Conservation (phyloP, 2,113 vertebrate species). For the Cromileptes altivelis region DNA sequence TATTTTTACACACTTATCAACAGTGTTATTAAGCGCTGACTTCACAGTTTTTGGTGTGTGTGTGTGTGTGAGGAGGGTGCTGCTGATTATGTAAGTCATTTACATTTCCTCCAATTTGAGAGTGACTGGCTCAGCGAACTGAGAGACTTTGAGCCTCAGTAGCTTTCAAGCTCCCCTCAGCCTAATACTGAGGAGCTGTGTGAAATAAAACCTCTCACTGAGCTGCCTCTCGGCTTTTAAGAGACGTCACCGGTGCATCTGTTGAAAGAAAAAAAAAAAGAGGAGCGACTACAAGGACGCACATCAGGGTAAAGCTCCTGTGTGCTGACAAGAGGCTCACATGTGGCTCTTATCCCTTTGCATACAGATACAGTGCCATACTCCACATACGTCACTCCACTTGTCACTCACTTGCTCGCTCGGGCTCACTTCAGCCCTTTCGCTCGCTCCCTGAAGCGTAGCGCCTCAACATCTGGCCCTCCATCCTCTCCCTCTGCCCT, state of each 20-base stretch:
- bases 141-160: constrained; percentile 54
- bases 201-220: constrained; percentile 63
- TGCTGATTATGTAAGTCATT: constrained; percentile 72
- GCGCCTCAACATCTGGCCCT: constrained; percentile 74
- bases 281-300: constrained; percentile 5
- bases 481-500: constrained; percentile 33
- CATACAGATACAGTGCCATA: constrained; percentile 37
- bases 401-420: constrained; percentile 61
- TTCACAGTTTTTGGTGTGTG: constrained; percentile 31
- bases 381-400: constrained; percentile 32
- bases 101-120: constrained; percentile 69
- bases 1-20: constrained; percentile 52
- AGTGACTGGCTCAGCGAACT: constrained; percentile 72
- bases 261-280: background rate
- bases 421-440: constrained; percentile 35
- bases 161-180: constrained; percentile 65
- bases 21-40: constrained; percentile 59
- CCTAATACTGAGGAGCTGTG: constrained; percentile 62
- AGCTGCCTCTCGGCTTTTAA: constrained; percentile 65
- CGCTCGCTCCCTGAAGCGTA: constrained; percentile 50
- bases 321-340: constrained; percentile 62
- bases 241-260: constrained; percentile 57
- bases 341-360: constrained; percentile 58
- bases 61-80: background rate
- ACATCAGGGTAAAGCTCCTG: constrained; percentile 55